A percentile compares a stretch with the other conserved stretches of the same genome.
phyloP scores from a whole-genome alignment of 2,888 invertebrate species.

The Eupithecia insigniata region DNA sequence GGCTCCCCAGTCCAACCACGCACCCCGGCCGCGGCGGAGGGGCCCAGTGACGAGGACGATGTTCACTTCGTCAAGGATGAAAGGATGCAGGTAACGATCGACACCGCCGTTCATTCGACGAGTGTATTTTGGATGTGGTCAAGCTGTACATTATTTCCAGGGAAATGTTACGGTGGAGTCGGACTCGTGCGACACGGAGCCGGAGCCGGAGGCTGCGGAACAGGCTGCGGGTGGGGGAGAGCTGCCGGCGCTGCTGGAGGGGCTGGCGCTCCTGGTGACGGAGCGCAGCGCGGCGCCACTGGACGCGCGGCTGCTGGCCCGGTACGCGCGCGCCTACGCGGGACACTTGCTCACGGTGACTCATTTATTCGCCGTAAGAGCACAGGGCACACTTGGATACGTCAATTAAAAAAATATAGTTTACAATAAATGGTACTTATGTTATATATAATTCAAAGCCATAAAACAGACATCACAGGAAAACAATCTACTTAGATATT shows the following conservation, averaged over 20 bases:
- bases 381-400: no score
- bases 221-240: constrained; percentile 25
- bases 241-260: constrained; percentile 78
- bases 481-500: no score
- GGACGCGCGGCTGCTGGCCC: constrained; percentile 51
- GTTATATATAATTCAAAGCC: no score
- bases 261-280: constrained; percentile 74
- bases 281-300: constrained; percentile 14
- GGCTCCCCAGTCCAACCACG: constrained; percentile 11
- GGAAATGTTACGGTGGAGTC: constrained; percentile 34
- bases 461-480: no score
- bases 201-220: background rate
- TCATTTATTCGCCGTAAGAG: no score
- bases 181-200: constrained; percentile 34
- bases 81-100: constrained; percentile 42
- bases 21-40: background rate
- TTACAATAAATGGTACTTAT: no score
- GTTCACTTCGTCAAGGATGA: constrained; percentile 52
- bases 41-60: constrained; percentile 33
- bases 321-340: constrained; percentile 86
- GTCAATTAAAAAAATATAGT: no score
- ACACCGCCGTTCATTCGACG: background rate
- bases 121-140: background rate
- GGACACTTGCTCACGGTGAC: constrained; percentile 76
- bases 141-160: constrained; percentile 8